A percentile compares a stretch with the other conserved stretches of the same genome.
Conservation (phyloP, 2,888 invertebrate genomes). For the Tinea pellionella region DNA sequence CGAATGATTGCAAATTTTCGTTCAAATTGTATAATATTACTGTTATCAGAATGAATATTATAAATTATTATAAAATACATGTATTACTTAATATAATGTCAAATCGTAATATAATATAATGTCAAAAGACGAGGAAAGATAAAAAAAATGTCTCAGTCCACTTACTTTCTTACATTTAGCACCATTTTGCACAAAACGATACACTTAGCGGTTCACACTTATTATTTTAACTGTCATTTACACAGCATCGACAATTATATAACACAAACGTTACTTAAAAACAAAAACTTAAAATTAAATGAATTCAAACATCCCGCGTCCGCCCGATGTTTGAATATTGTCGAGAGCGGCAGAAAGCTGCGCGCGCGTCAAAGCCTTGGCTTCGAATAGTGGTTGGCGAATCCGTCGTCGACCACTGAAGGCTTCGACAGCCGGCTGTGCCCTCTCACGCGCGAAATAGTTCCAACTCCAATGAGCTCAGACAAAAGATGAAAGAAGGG, state of each 20-base stretch:
- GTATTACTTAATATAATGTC: background rate
- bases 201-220: conserved; percentile 24
- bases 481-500: conserved; percentile 27
- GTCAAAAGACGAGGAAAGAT: background rate
- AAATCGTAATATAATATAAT: background rate
- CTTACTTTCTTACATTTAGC: conserved; percentile 49
- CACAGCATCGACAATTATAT: background rate
- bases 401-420: background rate
- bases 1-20: too few relatives aligned
- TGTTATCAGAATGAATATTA: too few relatives aligned
- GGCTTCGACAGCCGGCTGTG: conserved; percentile 28
- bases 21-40: too few relatives aligned
- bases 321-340: conserved; percentile 8
- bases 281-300: background rate
- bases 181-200: conserved; percentile 44
- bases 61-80: background rate
- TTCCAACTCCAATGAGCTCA: conserved; percentile 28
- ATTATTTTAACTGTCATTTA: conserved; percentile 22
- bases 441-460: conserved; percentile 44
- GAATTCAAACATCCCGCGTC: background rate
- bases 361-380: background rate
- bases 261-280: background rate
- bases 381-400: background rate
- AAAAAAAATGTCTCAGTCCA: conserved; percentile 27
- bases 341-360: conserved; percentile 4